Evolutionary conservation across 1,140 invertebrate species (phyloP).

Genomic region (Sminthurides bifidus): DNA sequence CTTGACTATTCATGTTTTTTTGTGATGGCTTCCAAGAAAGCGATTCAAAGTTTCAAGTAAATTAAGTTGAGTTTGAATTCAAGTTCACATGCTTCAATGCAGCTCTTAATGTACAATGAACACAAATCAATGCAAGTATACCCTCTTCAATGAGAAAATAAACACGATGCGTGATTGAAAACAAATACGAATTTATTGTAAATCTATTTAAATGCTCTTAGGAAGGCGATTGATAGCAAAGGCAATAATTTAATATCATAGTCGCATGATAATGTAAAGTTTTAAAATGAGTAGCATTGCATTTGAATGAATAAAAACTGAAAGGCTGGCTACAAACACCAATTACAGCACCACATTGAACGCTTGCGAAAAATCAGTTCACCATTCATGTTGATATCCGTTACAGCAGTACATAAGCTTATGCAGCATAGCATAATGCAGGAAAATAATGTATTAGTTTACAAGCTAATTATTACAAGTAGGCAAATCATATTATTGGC

Average conservation of each 20-base stretch:
- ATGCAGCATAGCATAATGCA: neutral
- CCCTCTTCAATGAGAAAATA: no score
- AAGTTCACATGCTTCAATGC: no score
- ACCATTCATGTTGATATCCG: neutral
- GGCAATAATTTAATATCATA: conserved; percentile 8
- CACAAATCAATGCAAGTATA: no score
- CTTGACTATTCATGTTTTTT: no score
- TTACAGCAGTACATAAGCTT: conserved; percentile 3
- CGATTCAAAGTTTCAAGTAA: no score
- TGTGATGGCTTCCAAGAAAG: no score
- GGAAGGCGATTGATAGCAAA: neutral
- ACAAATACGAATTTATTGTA: conserved; percentile 1
- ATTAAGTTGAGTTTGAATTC: no score
- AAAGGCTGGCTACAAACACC: conserved; percentile 4
- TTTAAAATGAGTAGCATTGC: neutral
- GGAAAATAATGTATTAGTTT: neutral
- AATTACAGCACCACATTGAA: conserved; percentile 7
- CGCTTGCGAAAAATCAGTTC: conserved; percentile 2
- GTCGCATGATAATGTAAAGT: neutral
- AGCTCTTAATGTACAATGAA: no score
- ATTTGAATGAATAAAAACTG: neutral
- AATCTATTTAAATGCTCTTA: neutral
- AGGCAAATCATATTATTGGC: neutral
- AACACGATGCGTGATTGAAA: no score
- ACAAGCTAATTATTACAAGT: neutral